A percentile compares a stretch with the other conserved stretches of the same genome.
These are phyloP conservation scores for Lepidurus arcticus DNA, from an alignment of 1,140 invertebrate species.

Conservation along the genomic window DNA sequence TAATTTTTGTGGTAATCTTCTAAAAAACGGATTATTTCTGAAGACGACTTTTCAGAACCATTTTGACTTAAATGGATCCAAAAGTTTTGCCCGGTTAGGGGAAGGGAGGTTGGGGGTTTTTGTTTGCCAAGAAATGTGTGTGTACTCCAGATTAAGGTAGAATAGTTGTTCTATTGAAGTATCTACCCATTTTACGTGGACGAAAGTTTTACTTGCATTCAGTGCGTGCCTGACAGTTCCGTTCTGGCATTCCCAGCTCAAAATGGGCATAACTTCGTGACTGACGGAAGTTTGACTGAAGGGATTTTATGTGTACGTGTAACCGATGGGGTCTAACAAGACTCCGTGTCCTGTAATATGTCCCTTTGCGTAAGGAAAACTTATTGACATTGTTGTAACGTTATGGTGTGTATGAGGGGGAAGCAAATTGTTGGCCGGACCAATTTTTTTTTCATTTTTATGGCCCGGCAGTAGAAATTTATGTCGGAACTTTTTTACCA, in stretches of 20 bases:
- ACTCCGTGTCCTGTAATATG: conserved; percentile 4
- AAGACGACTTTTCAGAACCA: too few relatives aligned
- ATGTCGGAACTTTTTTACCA: background rate
- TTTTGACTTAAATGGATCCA: too few relatives aligned
- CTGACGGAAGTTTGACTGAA: conserved; percentile 18
- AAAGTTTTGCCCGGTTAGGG: too few relatives aligned
- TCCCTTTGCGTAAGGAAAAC: background rate
- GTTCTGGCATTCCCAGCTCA: conserved; percentile 7
- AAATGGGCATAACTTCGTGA: conserved; percentile 19
- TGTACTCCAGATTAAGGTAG: background rate
- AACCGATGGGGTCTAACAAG: too few relatives aligned
- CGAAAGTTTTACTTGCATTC: background rate
- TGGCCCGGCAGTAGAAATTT: background rate
- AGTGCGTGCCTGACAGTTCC: background rate
- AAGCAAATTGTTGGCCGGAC: conserved; percentile 1
- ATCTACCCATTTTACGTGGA: background rate
- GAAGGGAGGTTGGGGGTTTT: too few relatives aligned
- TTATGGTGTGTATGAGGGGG: conserved; percentile 2
- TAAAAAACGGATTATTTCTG: too few relatives aligned
- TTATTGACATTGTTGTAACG: conserved; percentile 10
- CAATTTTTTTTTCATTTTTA: conserved; percentile 16
- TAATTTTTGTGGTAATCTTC: too few relatives aligned
- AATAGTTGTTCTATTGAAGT: too few relatives aligned
- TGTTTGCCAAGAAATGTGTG: background rate
- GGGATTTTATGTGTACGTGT: background rate